These are phyloP conservation scores for Globodera ellingtonae DNA, from an alignment of 1,140 invertebrate species.

Conservation along the genomic window DNA sequence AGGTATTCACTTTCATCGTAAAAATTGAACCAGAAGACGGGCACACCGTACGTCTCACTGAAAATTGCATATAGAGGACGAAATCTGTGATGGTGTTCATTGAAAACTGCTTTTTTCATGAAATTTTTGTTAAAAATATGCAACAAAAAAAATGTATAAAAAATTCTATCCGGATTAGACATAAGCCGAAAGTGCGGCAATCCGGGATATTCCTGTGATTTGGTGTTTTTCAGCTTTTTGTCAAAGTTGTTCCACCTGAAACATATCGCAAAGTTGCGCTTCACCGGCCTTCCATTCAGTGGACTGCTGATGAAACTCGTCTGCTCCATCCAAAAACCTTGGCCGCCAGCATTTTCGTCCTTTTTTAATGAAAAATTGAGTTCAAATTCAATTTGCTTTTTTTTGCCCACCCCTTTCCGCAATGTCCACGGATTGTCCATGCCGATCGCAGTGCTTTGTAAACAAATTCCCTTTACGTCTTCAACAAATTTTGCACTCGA, in stretches of 20 bases:
- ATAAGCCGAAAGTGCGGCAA: not conserved
- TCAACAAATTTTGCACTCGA: conserved; percentile 21
- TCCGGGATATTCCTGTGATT: not conserved
- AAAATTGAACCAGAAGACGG: conserved; percentile 53
- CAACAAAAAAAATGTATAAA: not conserved
- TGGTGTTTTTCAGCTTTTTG: not conserved
- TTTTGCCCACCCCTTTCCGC: conserved; percentile 23
- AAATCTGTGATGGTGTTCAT: no score
- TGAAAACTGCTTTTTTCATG: no score
- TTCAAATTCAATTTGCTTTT: not conserved
- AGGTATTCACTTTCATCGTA: conserved; percentile 33
- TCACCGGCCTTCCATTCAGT: not conserved
- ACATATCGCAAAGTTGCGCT: not conserved
- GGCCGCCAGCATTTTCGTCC: not conserved
- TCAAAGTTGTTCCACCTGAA: not conserved
- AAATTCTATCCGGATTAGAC: not conserved
- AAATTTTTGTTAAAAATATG: not conserved
- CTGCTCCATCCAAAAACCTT: conserved; percentile 3
- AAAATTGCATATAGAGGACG: conserved; percentile 33
- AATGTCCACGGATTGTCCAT: conserved; percentile 22
- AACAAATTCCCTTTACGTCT: conserved; percentile 28
- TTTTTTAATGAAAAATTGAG: not conserved
- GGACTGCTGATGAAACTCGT: not conserved
- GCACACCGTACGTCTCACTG: conserved; percentile 38
- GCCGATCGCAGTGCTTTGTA: not conserved